A percentile compares a stretch with the other conserved stretches of the same genome.
phyloP scores from a whole-genome alignment of 1,140 invertebrate genomes.

The Drosophila arizonae region DNA sequence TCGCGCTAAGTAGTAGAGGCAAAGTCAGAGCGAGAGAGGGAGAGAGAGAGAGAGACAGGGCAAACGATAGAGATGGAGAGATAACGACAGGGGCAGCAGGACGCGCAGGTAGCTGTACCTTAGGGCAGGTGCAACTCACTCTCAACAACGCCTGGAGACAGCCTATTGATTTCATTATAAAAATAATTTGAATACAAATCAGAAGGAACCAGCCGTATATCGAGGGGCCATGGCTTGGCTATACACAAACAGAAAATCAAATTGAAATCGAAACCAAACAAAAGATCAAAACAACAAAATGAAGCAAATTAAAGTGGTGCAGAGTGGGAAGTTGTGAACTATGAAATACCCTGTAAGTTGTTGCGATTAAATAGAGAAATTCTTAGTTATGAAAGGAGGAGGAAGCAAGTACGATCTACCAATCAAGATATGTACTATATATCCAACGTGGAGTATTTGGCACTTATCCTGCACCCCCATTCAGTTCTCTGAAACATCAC shows the following conservation, averaged over 20 bases:
- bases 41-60: background rate
- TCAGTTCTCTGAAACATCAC: too few species aligned
- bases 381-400: too few species aligned
- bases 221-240: background rate
- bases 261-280: conserved; percentile 79
- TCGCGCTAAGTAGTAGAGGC: conserved; percentile 32
- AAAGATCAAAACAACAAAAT: conserved; percentile 48
- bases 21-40: background rate
- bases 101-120: conserved; percentile 49
- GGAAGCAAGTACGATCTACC: too few species aligned
- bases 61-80: background rate
- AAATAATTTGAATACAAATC: conserved; percentile 80
- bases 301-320: background rate
- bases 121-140: conserved; percentile 58
- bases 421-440: too few species aligned
- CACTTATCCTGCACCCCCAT: too few species aligned
- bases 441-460: too few species aligned
- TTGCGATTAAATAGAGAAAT: too few species aligned
- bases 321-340: background rate
- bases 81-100: conserved; percentile 21
- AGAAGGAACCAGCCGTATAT: conserved; percentile 30
- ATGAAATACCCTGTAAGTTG: background rate
- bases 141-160: conserved; percentile 27
- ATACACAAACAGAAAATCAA: conserved; percentile 36
- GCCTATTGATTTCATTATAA: conserved; percentile 57